phyloP scores from a whole-genome alignment of 92 coral and sea anemone genomes.

The Porites cylindrica region DNA sequence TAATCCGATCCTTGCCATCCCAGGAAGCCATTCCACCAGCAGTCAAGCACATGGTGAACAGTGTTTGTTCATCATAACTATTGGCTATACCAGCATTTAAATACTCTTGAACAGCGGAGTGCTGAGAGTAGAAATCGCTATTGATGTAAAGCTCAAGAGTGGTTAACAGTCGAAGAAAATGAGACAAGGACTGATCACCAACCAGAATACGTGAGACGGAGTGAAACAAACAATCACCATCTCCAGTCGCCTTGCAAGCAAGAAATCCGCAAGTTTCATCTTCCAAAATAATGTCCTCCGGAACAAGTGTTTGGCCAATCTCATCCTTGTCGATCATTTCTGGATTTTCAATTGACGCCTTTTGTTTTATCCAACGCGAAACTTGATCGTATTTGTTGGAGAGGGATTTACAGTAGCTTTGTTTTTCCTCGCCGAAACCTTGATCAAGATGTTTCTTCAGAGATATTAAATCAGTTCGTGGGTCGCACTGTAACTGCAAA shows the following conservation, averaged over 20 bases:
- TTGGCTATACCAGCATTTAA: background rate
- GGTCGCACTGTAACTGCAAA: too few relatives aligned
- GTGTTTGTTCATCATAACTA: constrained; percentile 31
- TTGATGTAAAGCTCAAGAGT: constrained; percentile 27
- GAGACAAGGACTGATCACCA: constrained; percentile 17
- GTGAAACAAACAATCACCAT: constrained; percentile 49
- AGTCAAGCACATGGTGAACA: constrained; percentile 35
- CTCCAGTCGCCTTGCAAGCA: constrained; percentile 38
- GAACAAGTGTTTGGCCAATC: constrained; percentile 40
- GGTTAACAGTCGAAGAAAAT: constrained; percentile 17
- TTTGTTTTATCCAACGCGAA: constrained; percentile 29
- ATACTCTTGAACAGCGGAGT: constrained; percentile 7
- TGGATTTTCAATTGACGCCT: background rate
- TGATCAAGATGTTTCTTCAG: too few relatives aligned
- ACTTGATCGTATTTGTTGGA: constrained; percentile 22
- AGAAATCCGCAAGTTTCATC: constrained; percentile 3
- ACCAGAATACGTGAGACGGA: constrained; percentile 40
- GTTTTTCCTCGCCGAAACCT: too few relatives aligned
- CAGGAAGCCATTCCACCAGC: constrained; percentile 32
- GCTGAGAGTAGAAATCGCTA: constrained; percentile 22
- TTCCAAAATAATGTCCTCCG: constrained; percentile 33
- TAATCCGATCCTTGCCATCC: constrained; percentile 23
- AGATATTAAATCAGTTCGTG: too few relatives aligned
- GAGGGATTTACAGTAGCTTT: background rate
- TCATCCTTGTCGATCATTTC: constrained; percentile 20